Base-by-base conservation (phyloP, 2,797 vertebrate genomes). In the Ispidina lecontei region DNA sequence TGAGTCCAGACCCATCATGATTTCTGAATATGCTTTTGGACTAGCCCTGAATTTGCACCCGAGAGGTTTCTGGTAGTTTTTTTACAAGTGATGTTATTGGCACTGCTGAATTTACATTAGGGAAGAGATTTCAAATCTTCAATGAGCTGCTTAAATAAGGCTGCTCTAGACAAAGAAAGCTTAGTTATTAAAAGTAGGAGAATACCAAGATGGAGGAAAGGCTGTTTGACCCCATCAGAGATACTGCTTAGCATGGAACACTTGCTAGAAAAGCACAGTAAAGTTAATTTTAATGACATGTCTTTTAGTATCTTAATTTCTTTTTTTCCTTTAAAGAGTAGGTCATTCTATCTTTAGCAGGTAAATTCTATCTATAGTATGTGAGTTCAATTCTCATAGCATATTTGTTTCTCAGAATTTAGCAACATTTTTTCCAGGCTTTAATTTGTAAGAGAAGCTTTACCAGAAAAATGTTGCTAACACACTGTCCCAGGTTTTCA, bases 1-100 rank as follows among this genome's bases (percentile, higher is more conserved):
- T 41, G 33, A 37, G 31, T 35, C 37, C 0, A 0, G 26, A 37
- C 54, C 49, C 68, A 7, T 52, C 18, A 12, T 5, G 4, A 8
- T 87, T 91, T 79, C 76, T n/a, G 49, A 41, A 62, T 22, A 43
- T 10, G 10, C 15, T 82, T 22, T 52, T 60, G 28, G 52, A 29
- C n/a, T 49, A 62, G 43, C 13, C 49, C 44, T 90, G 25, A 63
- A 67, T 52, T 73, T 59, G 22, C 17, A 52, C 16, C 5, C 28
- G 25, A 63, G 33, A 54, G 33, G 35, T n/a, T 73, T 44, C 39
- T 71, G 46, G 11, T 55, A 41, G 21, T 12, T 90, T 75, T 52
- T 7, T 76, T 67, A 25, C 25, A 8, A 60, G 6, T 29, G 31
- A 62, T 46, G 46, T 25, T 71, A 78, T 1, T 1, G 3, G 23